Conservation (phyloP, 2,888 invertebrate genomes). For the Kryphioiulus occultus region DNA sequence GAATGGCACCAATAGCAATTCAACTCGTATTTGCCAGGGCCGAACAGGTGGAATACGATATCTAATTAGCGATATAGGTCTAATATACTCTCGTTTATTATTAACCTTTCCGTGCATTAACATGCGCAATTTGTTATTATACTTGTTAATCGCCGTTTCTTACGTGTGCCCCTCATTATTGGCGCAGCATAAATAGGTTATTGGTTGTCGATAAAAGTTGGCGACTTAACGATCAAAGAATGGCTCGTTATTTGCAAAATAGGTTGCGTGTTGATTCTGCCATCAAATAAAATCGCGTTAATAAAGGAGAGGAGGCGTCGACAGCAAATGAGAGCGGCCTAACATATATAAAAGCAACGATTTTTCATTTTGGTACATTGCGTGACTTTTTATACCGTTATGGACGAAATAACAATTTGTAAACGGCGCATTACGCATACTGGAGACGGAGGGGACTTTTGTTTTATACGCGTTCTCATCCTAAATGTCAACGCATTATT, state of each 20-base stretch:
- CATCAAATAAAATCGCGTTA: constrained; percentile 35
- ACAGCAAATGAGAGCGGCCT: constrained; percentile 10
- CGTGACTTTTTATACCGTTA: constrained; percentile 30
- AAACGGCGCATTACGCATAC: constrained; percentile 21
- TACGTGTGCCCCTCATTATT: not conserved
- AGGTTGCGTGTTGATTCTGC: constrained; percentile 30
- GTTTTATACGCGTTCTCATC: constrained; percentile 26
- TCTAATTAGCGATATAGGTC: not conserved
- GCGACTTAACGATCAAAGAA: constrained; percentile 40
- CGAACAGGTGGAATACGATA: not conserved
- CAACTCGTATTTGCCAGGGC: not conserved
- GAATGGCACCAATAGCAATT: not conserved
- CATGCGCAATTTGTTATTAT: constrained; percentile 8
- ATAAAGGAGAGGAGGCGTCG: constrained; percentile 30
- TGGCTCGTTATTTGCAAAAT: constrained; percentile 38
- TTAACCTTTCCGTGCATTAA: constrained; percentile 4
- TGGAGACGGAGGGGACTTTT: constrained; percentile 31
- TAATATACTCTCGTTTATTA: not conserved
- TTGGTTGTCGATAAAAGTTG: constrained; percentile 31
- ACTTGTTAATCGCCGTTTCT: not conserved
- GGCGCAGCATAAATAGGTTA: not conserved
- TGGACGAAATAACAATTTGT: constrained; percentile 25
- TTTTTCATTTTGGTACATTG: constrained; percentile 15
- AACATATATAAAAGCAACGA: constrained; percentile 26
- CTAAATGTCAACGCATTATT: constrained; percentile 20